Evolutionary conservation across 1,140 invertebrate species (phyloP), one percentile per base, ranked within the genome.

Genomic region (Halyomorpha halys): DNA sequence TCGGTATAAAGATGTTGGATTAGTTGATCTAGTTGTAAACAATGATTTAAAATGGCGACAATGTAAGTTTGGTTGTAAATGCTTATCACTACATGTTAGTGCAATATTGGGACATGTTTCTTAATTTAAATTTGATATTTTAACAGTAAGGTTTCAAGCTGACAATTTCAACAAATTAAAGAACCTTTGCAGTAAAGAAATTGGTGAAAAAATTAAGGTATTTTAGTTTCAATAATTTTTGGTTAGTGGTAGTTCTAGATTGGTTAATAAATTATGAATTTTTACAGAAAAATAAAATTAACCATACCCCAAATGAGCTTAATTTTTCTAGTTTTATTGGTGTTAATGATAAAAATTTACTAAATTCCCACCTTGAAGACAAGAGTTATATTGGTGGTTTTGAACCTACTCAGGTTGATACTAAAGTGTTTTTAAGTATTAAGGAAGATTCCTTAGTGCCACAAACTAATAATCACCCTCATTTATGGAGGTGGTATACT

Each of bases 191-290:
- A 97, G 92, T 76, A 98, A 98, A 78, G 89, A 87, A 66, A 94
- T 98, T 70, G 97, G 97, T 8, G 91, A 96, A 67, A 97, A 94
- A 77, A 99, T 98, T 90, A 99, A 99, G 80, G 84, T 70, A 69
- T 62, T 59, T 61, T 39, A 39, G 16, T 59, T 59, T 59, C 1
- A 25, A 4, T 59, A 2, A n/a, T 4, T 25, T 5, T 2, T 1
- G 2, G 27, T 59, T 30, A 30, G 3, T 30, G 8, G 8, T 4
- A 18, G 2, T 11, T 1, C 25, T 27, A 27, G 16, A 5, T 1
- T 25, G 5, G 23, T 59, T 27, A 11, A 27, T 16, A 63, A 51
- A 51, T 23, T 51, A 34, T 27, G 19, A 11, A 44, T 54, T 15
- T 13, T 59, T 64, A n/a, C 51, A 64, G 51, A 59, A 59, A 59